phyloP scores from a whole-genome alignment of 1,140 invertebrate genomes.

The Calephelis virginiensis region DNA sequence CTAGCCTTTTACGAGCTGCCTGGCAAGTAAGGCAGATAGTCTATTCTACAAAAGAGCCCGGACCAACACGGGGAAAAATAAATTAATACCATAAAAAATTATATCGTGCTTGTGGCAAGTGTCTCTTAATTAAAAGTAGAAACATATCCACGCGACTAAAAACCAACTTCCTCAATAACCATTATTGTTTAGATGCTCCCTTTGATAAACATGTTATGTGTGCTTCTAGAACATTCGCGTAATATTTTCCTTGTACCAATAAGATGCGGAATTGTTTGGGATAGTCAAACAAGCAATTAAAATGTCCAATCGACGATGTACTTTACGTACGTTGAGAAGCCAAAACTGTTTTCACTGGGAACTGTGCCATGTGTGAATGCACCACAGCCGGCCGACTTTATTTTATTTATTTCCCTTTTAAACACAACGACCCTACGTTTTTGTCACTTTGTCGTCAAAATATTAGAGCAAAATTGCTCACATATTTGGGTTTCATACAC shows the following conservation, averaged over 20 bases:
- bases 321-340: slow-evolving; percentile 32
- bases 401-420: slow-evolving; percentile 59
- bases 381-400: slow-evolving; percentile 56
- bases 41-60: no score
- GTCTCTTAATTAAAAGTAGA: no score
- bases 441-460: slow-evolving; percentile 19
- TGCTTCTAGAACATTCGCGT: background rate
- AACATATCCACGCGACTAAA: no score
- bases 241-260: background rate
- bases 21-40: no score
- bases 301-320: slow-evolving; percentile 16
- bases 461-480: background rate
- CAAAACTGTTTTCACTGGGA: slow-evolving; percentile 65
- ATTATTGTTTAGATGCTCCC: no score
- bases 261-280: slow-evolving; percentile 1
- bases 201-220: background rate
- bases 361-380: slow-evolving; percentile 63
- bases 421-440: slow-evolving; percentile 29
- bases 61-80: no score
- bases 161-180: no score
- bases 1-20: no score
- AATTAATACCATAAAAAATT: no score
- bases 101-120: no score
- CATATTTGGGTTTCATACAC: background rate
- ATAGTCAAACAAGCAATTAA: slow-evolving; percentile 23